phyloP scores from a whole-genome alignment of 2,888 invertebrate genomes.

The Mesoligia furuncula region DNA sequence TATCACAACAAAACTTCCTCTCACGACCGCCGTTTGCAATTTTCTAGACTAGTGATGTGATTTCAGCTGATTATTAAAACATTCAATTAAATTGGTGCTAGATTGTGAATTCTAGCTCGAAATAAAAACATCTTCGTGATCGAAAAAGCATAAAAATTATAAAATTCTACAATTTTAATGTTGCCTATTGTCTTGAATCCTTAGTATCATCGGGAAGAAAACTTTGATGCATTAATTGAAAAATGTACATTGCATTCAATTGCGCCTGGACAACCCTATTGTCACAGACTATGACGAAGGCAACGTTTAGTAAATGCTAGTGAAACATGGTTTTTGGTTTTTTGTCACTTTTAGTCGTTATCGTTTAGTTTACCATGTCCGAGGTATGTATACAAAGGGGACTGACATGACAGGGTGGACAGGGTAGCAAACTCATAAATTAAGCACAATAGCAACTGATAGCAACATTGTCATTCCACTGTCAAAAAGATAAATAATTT shows the following conservation, averaged over 20 bases:
- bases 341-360: background rate
- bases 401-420: no score
- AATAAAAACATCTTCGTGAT: background rate
- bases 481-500: conserved; percentile 76
- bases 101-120: background rate
- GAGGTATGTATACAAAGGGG: no score
- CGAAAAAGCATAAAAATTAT: accelerated
- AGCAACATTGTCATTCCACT: conserved; percentile 44
- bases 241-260: background rate
- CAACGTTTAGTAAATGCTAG: conserved; percentile 40
- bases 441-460: no score
- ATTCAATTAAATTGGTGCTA: background rate
- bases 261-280: conserved; percentile 32
- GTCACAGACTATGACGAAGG: conserved; percentile 5
- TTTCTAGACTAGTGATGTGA: conserved; percentile 73
- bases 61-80: background rate
- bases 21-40: conserved; percentile 80
- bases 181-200: no score
- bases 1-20: conserved; percentile 86
- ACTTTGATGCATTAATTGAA: background rate
- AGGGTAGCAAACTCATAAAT: no score
- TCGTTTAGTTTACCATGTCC: conserved; percentile 5
- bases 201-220: background rate
- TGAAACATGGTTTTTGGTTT: background rate
- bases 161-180: accelerated